These are phyloP conservation scores for Drosophila busckii DNA, from an alignment of 1,140 invertebrate genomes.

Conservation along the genomic window DNA sequence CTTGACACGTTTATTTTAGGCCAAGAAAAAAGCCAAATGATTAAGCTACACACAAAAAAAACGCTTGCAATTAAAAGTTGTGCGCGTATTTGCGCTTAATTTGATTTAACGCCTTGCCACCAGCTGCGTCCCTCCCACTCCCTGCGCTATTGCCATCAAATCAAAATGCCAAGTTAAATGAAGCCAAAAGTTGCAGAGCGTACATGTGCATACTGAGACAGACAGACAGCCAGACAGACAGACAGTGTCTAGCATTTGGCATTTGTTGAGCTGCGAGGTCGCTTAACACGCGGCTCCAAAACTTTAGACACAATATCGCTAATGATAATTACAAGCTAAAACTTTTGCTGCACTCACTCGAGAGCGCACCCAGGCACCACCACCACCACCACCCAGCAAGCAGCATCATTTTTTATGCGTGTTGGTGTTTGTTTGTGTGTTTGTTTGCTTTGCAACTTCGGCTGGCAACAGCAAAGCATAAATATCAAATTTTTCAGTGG, in stretches of 20 bases:
- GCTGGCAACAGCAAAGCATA: slow-evolving; percentile 60
- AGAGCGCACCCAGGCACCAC: slow-evolving; percentile 2
- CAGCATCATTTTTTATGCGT: slow-evolving; percentile 13
- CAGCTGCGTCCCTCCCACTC: background rate
- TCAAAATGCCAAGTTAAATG: slow-evolving; percentile 46
- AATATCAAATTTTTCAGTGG: slow-evolving; percentile 61
- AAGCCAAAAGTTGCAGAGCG: slow-evolving; percentile 36
- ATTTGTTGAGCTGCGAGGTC: slow-evolving; percentile 38
- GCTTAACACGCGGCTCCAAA: slow-evolving; percentile 59
- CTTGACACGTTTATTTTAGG: slow-evolving; percentile 1
- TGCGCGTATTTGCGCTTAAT: slow-evolving; percentile 34
- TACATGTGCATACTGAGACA: slow-evolving; percentile 1
- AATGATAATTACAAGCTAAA: slow-evolving; percentile 76
- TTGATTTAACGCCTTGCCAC: slow-evolving; percentile 34
- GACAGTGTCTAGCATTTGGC: slow-evolving; percentile 19
- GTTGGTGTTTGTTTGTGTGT: slow-evolving; percentile 20
- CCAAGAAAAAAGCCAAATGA: background rate
- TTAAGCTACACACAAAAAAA: background rate
- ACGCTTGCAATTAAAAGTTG: slow-evolving; percentile 35
- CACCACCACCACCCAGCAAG: slow-evolving; percentile 1
- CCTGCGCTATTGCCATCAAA: slow-evolving; percentile 29
- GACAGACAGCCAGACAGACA: background rate
- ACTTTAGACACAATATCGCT: slow-evolving; percentile 75
- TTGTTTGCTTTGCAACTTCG: slow-evolving; percentile 53
- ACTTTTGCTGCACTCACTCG: slow-evolving; percentile 59